Percentiles rank a stretch among this genome's conserved stretches.
Conservation (phyloP, 2,888 invertebrate genomes). For the Pseudococcus jackbeardsleyi region DNA sequence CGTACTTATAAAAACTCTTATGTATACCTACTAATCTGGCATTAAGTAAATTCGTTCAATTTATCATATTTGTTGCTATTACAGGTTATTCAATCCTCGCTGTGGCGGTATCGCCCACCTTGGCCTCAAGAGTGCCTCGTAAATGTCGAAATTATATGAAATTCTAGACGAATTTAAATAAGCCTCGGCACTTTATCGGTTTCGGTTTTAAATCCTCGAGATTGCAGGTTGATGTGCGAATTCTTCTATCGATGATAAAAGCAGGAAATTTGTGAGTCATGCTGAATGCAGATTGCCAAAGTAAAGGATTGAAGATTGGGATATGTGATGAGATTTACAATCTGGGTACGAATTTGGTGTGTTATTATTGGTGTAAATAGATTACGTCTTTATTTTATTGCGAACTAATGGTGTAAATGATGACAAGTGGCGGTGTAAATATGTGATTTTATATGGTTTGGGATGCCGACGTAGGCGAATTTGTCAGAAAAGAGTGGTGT, state of each 20-base stretch:
- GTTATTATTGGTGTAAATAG: slow-evolving; percentile 42
- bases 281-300: not conserved
- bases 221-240: not conserved
- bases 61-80: slow-evolving; percentile 6
- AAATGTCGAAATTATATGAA: slow-evolving; percentile 29
- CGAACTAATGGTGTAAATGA: slow-evolving; percentile 17
- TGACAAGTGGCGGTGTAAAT: slow-evolving; percentile 50
- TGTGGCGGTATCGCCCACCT: not conserved
- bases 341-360: not conserved
- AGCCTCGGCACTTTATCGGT: not conserved
- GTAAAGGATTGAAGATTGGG: not conserved
- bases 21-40: slow-evolving; percentile 7
- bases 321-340: slow-evolving; percentile 6
- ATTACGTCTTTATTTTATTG: slow-evolving; percentile 46
- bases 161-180: slow-evolving; percentile 44
- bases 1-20: not conserved
- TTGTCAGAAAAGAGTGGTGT: slow-evolving; percentile 29
- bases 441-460: slow-evolving; percentile 17
- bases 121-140: not conserved
- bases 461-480: slow-evolving; percentile 1
- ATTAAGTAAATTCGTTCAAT: slow-evolving; percentile 49
- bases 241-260: not conserved
- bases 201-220: not conserved
- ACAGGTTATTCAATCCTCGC: not conserved
- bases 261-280: not conserved